Percentiles rank a stretch among this genome's conserved stretches.
Conservation (phyloP, 2,888 invertebrate species). For the Drosophila yooni region DNA sequence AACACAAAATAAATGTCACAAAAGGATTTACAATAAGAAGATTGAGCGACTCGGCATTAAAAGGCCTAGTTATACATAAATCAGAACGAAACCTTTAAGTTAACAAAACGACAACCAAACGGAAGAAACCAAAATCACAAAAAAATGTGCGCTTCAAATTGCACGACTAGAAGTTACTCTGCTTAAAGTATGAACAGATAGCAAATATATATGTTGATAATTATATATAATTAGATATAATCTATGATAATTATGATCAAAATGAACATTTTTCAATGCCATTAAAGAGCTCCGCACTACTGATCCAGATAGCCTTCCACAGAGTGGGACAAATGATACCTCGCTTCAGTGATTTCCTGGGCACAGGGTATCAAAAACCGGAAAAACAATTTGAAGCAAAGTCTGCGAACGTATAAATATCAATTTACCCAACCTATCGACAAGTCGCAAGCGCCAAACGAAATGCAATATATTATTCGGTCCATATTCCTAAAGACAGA, state of each 20-base stretch:
- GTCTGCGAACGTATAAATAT: constrained; percentile 49
- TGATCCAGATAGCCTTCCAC: not conserved
- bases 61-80: constrained; percentile 42
- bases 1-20: constrained; percentile 44
- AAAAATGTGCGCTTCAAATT: not conserved
- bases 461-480: constrained; percentile 45
- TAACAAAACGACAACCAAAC: constrained; percentile 13
- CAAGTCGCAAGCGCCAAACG: constrained; percentile 35
- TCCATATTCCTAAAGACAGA: constrained; percentile 11
- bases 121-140: not conserved
- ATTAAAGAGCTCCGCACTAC: not conserved
- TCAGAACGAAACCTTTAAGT: constrained; percentile 41
- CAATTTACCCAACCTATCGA: constrained; percentile 56
- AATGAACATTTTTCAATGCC: not conserved
- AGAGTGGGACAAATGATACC: not conserved
- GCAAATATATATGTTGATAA: not conserved
- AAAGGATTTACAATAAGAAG: constrained; percentile 33
- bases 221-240: too few species aligned
- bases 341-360: not conserved
- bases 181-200: not conserved
- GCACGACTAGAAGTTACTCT: constrained; percentile 7
- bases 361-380: constrained; percentile 21
- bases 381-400: constrained; percentile 26
- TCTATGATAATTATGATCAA: not conserved
- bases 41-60: constrained; percentile 37